Conservation (phyloP, 2,113 vertebrate genomes). For the Cebus imitator region DNA sequence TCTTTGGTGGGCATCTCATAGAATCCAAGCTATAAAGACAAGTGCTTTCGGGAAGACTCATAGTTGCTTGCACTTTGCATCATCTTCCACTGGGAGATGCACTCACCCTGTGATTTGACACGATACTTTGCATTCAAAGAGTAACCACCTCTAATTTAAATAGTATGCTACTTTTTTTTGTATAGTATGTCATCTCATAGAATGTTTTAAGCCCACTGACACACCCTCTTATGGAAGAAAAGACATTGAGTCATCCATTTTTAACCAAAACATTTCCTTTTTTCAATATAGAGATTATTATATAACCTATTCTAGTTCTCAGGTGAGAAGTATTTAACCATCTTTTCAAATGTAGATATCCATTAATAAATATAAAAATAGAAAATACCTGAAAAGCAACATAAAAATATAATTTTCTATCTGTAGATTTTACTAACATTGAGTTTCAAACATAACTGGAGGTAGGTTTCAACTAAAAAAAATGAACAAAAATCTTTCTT, state of each 20-base stretch:
- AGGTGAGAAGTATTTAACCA: neutral
- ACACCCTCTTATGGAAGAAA: neutral
- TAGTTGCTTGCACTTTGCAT: constrained; percentile 39
- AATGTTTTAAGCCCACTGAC: neutral
- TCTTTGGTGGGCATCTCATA: neutral
- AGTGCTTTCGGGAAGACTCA: neutral
- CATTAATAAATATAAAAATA: neutral
- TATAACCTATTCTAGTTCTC: neutral
- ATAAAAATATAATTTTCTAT: constrained; percentile 43
- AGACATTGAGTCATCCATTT: neutral
- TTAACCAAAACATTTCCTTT: constrained; percentile 27
- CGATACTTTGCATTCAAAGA: constrained; percentile 16
- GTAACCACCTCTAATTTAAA: constrained; percentile 41
- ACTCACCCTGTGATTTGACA: constrained; percentile 33
- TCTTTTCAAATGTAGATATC: neutral
- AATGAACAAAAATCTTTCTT: neutral
- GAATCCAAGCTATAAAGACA: neutral
- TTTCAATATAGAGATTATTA: constrained; percentile 15
- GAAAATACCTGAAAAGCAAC: neutral
- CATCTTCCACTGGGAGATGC: constrained; percentile 56
- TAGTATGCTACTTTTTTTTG: neutral
- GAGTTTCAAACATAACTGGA: neutral
- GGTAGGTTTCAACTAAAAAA: neutral
- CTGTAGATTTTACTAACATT: constrained; percentile 4
- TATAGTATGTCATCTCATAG: neutral